phyloP scores from a whole-genome alignment of 2,888 invertebrate species.

The Eilema griseolum region DNA sequence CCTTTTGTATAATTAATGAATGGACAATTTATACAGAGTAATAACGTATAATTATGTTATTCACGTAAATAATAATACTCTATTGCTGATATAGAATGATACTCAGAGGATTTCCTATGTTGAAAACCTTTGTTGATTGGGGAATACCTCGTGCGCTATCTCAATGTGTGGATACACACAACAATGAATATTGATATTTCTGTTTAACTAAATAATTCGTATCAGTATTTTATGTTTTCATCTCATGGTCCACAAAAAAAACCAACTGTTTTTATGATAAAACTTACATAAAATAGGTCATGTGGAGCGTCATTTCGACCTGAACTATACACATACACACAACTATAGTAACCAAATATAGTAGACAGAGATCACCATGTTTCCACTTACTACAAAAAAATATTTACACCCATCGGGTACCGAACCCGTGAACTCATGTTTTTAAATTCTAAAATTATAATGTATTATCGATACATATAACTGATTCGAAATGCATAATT shows the following conservation, averaged over 20 bases:
- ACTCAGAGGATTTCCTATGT: neutral
- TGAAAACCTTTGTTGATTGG: neutral
- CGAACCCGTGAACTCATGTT: too few relatives aligned
- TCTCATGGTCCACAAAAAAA: neutral
- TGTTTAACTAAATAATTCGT: neutral
- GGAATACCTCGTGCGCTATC: neutral
- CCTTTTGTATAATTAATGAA: neutral
- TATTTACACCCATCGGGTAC: too few relatives aligned
- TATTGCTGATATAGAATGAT: neutral
- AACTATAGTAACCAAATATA: too few relatives aligned
- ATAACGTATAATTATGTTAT: neutral
- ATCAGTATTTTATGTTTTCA: neutral
- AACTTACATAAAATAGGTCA: too few relatives aligned
- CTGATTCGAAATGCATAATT: too few relatives aligned
- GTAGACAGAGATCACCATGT: too few relatives aligned
- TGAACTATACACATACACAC: too few relatives aligned
- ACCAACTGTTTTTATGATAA: too few relatives aligned
- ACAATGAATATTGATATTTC: neutral
- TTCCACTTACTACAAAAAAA: too few relatives aligned
- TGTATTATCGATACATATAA: too few relatives aligned
- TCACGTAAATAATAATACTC: neutral
- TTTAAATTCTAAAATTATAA: too few relatives aligned
- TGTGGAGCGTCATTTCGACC: too few relatives aligned
- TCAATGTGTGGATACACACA: neutral
- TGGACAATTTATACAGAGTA: neutral